A percentile compares a stretch with the other conserved stretches of the same genome.
Evolutionary conservation across 2,888 invertebrate genomes (phyloP).

Genomic region (Pegoplata infirma): DNA sequence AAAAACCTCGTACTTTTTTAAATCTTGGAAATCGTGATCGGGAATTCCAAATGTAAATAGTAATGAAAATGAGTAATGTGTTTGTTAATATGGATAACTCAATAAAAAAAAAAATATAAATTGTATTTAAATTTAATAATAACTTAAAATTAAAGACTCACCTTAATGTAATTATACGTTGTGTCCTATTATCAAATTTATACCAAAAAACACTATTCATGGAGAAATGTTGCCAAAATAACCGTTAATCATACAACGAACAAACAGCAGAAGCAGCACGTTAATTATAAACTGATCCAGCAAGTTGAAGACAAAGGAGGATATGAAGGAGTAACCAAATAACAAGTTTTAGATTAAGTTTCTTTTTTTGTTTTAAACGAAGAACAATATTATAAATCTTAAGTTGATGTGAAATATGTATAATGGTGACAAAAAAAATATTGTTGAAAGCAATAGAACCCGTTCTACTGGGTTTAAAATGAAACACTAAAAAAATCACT

Average conservation of each 20-base stretch:
- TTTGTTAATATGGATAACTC: too few relatives aligned
- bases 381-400: neutral
- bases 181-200: conserved; percentile 57
- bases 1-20: too few relatives aligned
- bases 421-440: conserved; percentile 37
- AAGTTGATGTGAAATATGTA: too few relatives aligned
- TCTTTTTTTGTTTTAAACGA: neutral
- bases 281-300: conserved; percentile 33
- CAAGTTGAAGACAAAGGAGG: conserved; percentile 10
- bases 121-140: too few relatives aligned
- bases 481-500: too few relatives aligned
- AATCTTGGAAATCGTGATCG: too few relatives aligned
- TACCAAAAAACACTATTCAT: conserved; percentile 57
- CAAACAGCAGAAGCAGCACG: neutral
- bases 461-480: conserved; percentile 47
- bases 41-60: too few relatives aligned
- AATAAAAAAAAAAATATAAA: too few relatives aligned
- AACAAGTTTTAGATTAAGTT: conserved; percentile 11
- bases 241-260: conserved; percentile 40
- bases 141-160: conserved; percentile 20
- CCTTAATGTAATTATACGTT: conserved; percentile 52
- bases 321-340: neutral
- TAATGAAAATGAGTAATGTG: too few relatives aligned
- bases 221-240: conserved; percentile 48
- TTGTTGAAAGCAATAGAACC: conserved; percentile 35